Conservation (phyloP, 2,888 invertebrate genomes). For the Hanleya hanleyi region DNA sequence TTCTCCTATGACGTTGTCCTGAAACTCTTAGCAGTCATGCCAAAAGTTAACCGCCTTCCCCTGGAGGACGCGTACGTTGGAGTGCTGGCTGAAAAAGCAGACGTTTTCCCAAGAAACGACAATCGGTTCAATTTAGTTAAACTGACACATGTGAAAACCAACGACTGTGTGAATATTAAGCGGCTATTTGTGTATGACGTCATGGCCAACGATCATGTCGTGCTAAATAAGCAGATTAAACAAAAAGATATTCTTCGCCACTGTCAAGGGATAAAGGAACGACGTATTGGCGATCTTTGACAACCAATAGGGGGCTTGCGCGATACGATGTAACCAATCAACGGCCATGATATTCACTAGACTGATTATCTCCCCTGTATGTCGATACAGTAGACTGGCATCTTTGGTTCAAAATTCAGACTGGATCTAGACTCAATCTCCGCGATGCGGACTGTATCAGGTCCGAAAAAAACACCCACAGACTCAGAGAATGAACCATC, state of each 20-base stretch:
- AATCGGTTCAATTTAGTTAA: slow-evolving; percentile 33
- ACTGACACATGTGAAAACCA: background rate
- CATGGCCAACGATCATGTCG: background rate
- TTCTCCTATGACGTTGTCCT: slow-evolving; percentile 32
- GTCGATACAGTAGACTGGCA: too few species aligned
- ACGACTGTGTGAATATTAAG: background rate
- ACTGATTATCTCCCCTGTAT: too few species aligned
- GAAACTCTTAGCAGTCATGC: slow-evolving; percentile 10
- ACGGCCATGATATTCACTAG: too few species aligned
- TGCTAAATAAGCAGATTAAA: background rate
- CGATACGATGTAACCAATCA: too few species aligned
- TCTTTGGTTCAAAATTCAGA: too few species aligned
- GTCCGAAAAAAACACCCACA: too few species aligned
- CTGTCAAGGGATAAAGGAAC: background rate
- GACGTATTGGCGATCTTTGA: too few species aligned
- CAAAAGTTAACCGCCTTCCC: slow-evolving; percentile 29
- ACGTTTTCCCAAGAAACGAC: slow-evolving; percentile 37
- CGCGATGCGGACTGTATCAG: too few species aligned
- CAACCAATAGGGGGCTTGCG: too few species aligned
- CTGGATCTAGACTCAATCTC: too few species aligned
- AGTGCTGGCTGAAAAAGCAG: slow-evolving; percentile 30
- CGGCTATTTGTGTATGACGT: slow-evolving; percentile 1
- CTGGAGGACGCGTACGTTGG: slow-evolving; percentile 46
- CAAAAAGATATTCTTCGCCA: background rate
- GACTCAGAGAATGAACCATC: too few species aligned